Evolutionary conservation across 2,797 vertebrate species (phyloP).

Genomic region (Sitta carolinensis): DNA sequence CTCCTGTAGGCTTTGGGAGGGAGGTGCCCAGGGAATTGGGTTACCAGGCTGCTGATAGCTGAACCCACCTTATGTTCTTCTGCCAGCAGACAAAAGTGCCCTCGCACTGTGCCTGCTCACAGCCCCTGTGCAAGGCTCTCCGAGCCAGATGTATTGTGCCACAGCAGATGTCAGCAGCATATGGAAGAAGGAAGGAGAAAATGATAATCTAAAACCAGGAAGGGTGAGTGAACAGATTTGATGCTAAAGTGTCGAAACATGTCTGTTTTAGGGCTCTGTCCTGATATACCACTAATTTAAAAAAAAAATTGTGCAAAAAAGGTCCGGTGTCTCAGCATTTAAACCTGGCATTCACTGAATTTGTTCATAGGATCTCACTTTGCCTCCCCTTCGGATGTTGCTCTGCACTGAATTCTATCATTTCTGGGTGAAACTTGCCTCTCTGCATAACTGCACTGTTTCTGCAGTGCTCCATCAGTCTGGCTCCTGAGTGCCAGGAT

Average conservation of each 20-base stretch:
- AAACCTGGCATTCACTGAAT: conserved; percentile 17
- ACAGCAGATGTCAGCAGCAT: conserved; percentile 33
- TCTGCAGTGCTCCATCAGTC: neutral
- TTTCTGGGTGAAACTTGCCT: neutral
- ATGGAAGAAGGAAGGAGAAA: conserved; percentile 55
- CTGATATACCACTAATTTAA: neutral
- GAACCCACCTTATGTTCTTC: neutral
- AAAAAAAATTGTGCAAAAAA: neutral
- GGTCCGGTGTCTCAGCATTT: neutral
- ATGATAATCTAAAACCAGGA: conserved; percentile 26
- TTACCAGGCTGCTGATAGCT: neutral
- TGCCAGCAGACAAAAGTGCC: neutral
- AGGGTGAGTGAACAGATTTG: conserved; percentile 42
- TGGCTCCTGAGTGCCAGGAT: neutral
- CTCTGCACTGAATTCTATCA: neutral
- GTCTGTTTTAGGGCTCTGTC: neutral
- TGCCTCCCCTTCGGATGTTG: neutral
- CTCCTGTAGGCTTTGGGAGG: neutral
- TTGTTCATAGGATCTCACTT: neutral
- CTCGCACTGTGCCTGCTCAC: neutral
- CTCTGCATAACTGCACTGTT: neutral
- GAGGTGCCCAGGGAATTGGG: neutral
- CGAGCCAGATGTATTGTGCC: neutral
- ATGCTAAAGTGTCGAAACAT: neutral
- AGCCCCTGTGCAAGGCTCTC: neutral